phyloP scores from a whole-genome alignment of 2,797 vertebrate species.

The Lophotriccus pileatus region DNA sequence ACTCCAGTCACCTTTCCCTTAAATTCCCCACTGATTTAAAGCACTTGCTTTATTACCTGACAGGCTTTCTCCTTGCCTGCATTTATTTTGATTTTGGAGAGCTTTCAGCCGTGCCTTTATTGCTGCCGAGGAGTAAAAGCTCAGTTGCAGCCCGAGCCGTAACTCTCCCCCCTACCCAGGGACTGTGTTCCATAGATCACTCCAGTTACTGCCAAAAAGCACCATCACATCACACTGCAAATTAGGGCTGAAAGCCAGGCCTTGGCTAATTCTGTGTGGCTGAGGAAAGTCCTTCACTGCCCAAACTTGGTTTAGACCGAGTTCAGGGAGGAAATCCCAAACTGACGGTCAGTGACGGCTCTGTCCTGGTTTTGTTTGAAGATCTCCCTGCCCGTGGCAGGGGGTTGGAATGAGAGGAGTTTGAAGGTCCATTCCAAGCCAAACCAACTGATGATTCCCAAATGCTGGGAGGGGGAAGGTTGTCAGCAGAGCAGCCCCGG shows the following conservation, averaged over 20 bases:
- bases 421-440: not conserved
- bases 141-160: conserved; percentile 54
- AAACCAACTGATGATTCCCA: not conserved
- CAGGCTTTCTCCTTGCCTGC: conserved; percentile 59
- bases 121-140: conserved; percentile 70
- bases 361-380: not conserved
- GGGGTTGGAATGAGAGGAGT: not conserved
- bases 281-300: conserved; percentile 22
- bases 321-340: not conserved
- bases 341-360: not conserved
- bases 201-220: conserved; percentile 56
- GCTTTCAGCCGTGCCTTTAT: conserved; percentile 71
- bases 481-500: rapidly evolving
- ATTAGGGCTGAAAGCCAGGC: conserved; percentile 32
- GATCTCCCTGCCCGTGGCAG: not conserved
- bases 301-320: not conserved
- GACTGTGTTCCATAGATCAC: conserved; percentile 59
- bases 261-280: not conserved
- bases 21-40: conserved; percentile 64
- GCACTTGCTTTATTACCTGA: conserved; percentile 70
- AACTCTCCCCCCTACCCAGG: conserved; percentile 59
- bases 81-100: conserved; percentile 73
- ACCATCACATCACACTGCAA: conserved; percentile 46
- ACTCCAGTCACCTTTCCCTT: conserved; percentile 30
- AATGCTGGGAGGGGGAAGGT: not conserved